Evolutionary conservation across 2,113 vertebrate genomes (phyloP), one percentile per base, ranked within the genome.

Genomic region (Camelus bactrianus): DNA sequence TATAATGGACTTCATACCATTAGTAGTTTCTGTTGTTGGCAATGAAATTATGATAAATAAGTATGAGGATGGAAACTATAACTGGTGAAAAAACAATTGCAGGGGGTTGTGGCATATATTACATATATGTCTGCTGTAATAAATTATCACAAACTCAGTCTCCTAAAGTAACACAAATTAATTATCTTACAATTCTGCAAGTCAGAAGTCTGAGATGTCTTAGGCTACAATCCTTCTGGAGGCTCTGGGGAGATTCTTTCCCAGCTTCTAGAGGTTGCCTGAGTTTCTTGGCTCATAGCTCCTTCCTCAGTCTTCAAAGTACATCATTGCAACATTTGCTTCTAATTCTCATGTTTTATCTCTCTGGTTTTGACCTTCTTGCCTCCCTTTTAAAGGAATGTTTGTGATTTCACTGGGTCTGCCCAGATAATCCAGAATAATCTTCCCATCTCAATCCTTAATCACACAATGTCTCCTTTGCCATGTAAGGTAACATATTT

Each of bases 1-100:
- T 32, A 50, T 83, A 62, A 87, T 56, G 20, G 24, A 72, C 48
- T 94, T 94, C 9, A 79, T 16, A 92, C 38, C 54, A 64, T 77
- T 83, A 94, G 20, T 52, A 77, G 86, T 70, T 84, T 46, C 54
- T 93, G 35, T 79, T 85, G 58, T 16, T 56, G 48, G 26, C 65
- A 89, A 70, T 89, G 7, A 69, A 83, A 92, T 89, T 65, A 72
- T 54, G 62, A 69, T 14, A 80, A 91, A 46, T 87, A 88, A 77
- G 17, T n/a, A 62, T 56, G 46, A 80, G 11, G 56, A 56, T 64
- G 32, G 56, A 54, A 79, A 79, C 35, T 92, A 67, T 52, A 54
- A 16, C 26, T 87, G 35, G 56, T 42, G 28, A 89, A 70, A 81
- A 77, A 84, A 42, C 32, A 85, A 86, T 60, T 84, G 46, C 46